Base-by-base conservation (phyloP, 1,140 invertebrate genomes). In the Drosophila sproati region DNA sequence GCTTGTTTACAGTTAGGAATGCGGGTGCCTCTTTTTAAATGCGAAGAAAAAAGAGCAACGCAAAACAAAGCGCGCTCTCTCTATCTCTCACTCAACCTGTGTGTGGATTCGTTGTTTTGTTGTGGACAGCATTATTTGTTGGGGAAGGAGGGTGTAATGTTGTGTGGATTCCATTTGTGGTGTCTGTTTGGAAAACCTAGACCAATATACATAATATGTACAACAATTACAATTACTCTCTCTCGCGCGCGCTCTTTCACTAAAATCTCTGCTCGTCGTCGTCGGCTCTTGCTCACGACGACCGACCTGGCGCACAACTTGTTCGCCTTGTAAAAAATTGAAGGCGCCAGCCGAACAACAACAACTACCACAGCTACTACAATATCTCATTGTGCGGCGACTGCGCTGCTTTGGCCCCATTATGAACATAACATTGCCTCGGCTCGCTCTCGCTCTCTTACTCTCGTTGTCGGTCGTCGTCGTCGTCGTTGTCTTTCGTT, bases 1-100 rank as follows among this genome's bases (percentile, higher is more conserved):
- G 73, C 77, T 88, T 87, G 83, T 87, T 87, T 87, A 87, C 83
- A 87, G 83, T 87, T 87, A 87, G 83, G 83, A 87, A 87, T 87
- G 83, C 83, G 85, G 83, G 69, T 78, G 73, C 64, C 81, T 80
- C 64, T 79, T 67, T 20, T 20, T 20, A 20, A 37, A 61, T 63
- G 52, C 57, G 34, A 52, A 70, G 1, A n/a, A n/a, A 63, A 82
- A 69, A 80, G 77, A 71, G 80, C 52, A 76, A 73, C 48, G 52
- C 39, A 76, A 66, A 76, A 76, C 60, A 64, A 71, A 71, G 39
- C 47, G 59, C 32, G 12, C 32, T 47, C 56, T 56, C 64, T 56
- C 62, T 37, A 52, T 55, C 52, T 50, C 51, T 45, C 47, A 78
- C 54, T 61, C 63, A 62, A 39, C 59, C 6, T 37, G 57, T 47